These are phyloP conservation scores for Lucinisca nassula DNA, from an alignment of 2,888 invertebrate species.

Conservation along the genomic window DNA sequence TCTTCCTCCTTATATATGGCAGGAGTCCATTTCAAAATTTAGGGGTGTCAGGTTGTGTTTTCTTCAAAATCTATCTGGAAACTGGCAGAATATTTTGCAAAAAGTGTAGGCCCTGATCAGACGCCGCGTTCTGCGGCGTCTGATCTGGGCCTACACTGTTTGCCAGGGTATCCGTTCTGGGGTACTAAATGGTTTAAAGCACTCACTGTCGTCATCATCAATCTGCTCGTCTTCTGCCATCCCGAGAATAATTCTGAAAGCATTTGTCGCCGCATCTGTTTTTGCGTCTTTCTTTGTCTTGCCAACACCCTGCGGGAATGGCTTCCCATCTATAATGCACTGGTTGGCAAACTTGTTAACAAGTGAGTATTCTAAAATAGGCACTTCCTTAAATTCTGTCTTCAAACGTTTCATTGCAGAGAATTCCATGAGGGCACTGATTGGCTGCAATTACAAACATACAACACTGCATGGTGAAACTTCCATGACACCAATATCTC, in stretches of 20 bases:
- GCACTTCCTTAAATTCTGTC: slow-evolving; percentile 77
- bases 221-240: slow-evolving; percentile 70
- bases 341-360: slow-evolving; percentile 79
- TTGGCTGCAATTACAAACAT: slow-evolving; percentile 70
- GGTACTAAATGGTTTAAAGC: too few species aligned
- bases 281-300: slow-evolving; percentile 87
- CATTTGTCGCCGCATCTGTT: slow-evolving; percentile 81
- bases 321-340: slow-evolving; percentile 78
- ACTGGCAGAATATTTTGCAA: too few species aligned
- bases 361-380: slow-evolving; percentile 68
- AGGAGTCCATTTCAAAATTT: too few species aligned
- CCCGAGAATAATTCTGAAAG: slow-evolving; percentile 80
- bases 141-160: too few species aligned
- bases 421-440: slow-evolving; percentile 83
- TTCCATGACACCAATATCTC: too few species aligned
- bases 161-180: too few species aligned
- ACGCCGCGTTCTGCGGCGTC: too few species aligned
- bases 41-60: too few species aligned
- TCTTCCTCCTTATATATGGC: too few species aligned
- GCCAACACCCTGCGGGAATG: slow-evolving; percentile 82
- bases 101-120: too few species aligned
- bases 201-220: slow-evolving; percentile 61
- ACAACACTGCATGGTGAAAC: too few species aligned
- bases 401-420: slow-evolving; percentile 71
- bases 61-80: too few species aligned